These are phyloP conservation scores for Pempheris klunzingeri DNA, from an alignment of 2,797 vertebrate species.

Conservation along the genomic window DNA sequence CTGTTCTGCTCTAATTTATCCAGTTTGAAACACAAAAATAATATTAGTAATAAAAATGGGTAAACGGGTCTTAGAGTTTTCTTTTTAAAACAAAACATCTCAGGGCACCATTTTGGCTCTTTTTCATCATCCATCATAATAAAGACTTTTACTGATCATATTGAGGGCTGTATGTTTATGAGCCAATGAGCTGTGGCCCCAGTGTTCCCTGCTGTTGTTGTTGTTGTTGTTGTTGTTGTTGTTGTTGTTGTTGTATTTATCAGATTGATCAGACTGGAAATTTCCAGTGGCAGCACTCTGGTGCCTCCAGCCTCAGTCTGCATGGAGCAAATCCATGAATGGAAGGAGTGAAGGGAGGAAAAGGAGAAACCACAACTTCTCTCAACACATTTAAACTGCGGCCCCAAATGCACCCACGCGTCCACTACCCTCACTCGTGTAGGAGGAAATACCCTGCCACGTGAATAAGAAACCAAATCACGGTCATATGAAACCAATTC, in stretches of 20 bases:
- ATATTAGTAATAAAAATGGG: not conserved
- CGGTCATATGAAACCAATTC: not conserved
- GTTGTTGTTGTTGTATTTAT: not conserved
- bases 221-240: not conserved
- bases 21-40: too few relatives aligned
- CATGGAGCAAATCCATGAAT: not conserved
- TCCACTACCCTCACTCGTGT: too few relatives aligned
- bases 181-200: not conserved
- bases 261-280: slow-evolving; percentile 2
- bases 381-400: slow-evolving; percentile 8
- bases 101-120: not conserved
- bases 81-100: not conserved
- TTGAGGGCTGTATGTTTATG: not conserved
- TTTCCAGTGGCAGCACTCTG: not conserved
- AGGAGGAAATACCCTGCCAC: not conserved
- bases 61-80: not conserved
- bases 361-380: not conserved
- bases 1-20: not conserved
- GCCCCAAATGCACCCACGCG: not conserved
- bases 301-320: not conserved
- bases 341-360: slow-evolving; percentile 19
- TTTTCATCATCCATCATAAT: not conserved
- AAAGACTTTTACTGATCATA: not conserved
- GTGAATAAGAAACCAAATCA: not conserved
- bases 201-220: not conserved